Conservation (phyloP, 2,113 vertebrate genomes). For the Struthidea cinerea region DNA sequence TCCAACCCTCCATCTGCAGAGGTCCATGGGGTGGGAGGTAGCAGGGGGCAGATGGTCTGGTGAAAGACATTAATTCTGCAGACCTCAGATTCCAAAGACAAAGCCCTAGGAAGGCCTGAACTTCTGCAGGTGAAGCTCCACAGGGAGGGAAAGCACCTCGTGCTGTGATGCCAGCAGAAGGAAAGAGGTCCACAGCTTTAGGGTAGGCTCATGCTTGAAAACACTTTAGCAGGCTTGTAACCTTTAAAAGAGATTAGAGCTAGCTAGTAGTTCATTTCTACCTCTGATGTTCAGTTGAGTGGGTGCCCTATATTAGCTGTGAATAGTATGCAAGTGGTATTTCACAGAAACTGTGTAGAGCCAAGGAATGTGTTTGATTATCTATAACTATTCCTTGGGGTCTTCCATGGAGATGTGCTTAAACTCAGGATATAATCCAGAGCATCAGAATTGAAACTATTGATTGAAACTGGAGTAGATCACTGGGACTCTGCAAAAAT, state of each 20-base stretch:
- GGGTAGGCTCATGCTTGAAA: neutral
- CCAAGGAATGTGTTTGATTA: neutral
- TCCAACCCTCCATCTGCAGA: neutral
- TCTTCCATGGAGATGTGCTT: neutral
- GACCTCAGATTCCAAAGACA: neutral
- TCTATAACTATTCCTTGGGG: neutral
- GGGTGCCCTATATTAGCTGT: neutral
- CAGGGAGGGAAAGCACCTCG: accelerated
- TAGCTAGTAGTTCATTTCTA: neutral
- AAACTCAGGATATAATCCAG: neutral
- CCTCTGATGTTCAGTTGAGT: neutral
- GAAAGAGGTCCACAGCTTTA: neutral
- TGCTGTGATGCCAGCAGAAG: neutral
- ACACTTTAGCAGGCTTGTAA: neutral
- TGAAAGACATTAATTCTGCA: neutral
- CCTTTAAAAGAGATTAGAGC: neutral
- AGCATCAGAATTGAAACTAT: neutral
- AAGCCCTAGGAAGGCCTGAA: neutral
- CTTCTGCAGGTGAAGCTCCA: neutral
- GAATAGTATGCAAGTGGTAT: neutral
- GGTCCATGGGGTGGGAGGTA: neutral
- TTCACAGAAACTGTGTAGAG: neutral
- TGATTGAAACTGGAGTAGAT: neutral
- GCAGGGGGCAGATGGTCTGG: neutral
- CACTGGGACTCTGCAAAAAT: neutral